phyloP scores from a whole-genome alignment of 2,888 invertebrate species.

The Cantharis nigra region DNA sequence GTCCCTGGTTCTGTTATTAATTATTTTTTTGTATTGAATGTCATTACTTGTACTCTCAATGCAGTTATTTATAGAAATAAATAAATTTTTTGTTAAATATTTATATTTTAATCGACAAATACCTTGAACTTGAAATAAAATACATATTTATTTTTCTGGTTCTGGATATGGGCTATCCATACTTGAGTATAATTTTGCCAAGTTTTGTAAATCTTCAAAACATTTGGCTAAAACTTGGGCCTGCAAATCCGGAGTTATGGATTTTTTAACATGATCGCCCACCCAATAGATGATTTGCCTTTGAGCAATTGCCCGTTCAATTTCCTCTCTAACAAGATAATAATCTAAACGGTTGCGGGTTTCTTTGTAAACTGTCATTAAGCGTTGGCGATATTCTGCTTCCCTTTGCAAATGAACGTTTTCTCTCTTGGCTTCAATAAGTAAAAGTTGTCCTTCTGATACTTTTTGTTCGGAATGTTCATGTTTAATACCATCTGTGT shows the following conservation, averaged over 20 bases:
- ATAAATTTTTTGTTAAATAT: neutral
- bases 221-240: slow-evolving; percentile 87
- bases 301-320: slow-evolving; percentile 82
- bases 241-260: slow-evolving; percentile 92
- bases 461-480: slow-evolving; percentile 80
- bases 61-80: slow-evolving; percentile 2
- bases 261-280: slow-evolving; percentile 78
- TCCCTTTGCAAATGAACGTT: slow-evolving; percentile 93
- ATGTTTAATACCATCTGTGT: slow-evolving; percentile 63
- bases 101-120: neutral
- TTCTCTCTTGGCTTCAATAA: slow-evolving; percentile 87
- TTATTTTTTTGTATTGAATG: neutral
- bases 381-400: slow-evolving; percentile 78
- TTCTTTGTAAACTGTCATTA: slow-evolving; percentile 63
- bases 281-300: slow-evolving; percentile 96
- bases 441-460: slow-evolving; percentile 75
- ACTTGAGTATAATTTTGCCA: slow-evolving; percentile 58
- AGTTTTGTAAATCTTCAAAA: slow-evolving; percentile 78
- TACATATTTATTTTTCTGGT: neutral
- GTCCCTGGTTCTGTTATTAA: neutral
- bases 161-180: neutral
- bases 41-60: neutral
- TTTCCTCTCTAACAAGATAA: slow-evolving; percentile 59
- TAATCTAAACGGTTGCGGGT: slow-evolving; percentile 89
- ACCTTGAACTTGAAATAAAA: neutral